Percentiles rank a stretch among this genome's conserved stretches.
These are phyloP conservation scores for Salticus scenicus DNA, from an alignment of 2,888 invertebrate genomes.

Conservation along the genomic window DNA sequence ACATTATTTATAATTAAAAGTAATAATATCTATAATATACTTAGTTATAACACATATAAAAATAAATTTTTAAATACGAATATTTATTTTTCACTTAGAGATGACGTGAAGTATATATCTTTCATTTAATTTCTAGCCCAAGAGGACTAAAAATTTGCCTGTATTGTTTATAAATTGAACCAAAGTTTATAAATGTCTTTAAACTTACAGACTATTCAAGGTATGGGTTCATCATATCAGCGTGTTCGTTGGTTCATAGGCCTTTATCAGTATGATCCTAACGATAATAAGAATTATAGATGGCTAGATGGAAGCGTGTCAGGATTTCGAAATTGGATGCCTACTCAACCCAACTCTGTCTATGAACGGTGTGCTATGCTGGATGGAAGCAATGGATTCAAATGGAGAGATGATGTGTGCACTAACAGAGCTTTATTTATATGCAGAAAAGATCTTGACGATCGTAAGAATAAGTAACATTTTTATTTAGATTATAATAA, in stretches of 20 bases:
- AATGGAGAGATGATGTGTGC: constrained; percentile 69
- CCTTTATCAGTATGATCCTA: constrained; percentile 61
- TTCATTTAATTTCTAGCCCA: too few species aligned
- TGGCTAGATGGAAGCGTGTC: constrained; percentile 71
- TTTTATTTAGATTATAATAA: too few species aligned
- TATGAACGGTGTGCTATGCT: constrained; percentile 68
- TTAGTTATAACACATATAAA: too few species aligned
- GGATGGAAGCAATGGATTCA: constrained; percentile 68
- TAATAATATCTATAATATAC: too few species aligned
- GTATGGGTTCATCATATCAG: constrained; percentile 65
- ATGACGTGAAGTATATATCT: too few species aligned
- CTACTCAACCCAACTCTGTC: constrained; percentile 64
- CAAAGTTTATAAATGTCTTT: too few species aligned
- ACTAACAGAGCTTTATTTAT: constrained; percentile 60
- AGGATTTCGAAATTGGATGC: constrained; percentile 65
- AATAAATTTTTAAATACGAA: too few species aligned
- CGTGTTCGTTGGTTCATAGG: constrained; percentile 68
- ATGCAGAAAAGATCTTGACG: constrained; percentile 64
- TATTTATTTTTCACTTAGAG: too few species aligned
- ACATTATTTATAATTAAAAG: too few species aligned
- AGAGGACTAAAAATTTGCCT: too few species aligned
- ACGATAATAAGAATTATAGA: constrained; percentile 44
- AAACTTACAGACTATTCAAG: constrained; percentile 63
- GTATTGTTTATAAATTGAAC: too few species aligned
- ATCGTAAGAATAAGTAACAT: constrained; percentile 44